phyloP scores from a whole-genome alignment of 2,113 vertebrate genomes.

The Vicugna pacos region DNA sequence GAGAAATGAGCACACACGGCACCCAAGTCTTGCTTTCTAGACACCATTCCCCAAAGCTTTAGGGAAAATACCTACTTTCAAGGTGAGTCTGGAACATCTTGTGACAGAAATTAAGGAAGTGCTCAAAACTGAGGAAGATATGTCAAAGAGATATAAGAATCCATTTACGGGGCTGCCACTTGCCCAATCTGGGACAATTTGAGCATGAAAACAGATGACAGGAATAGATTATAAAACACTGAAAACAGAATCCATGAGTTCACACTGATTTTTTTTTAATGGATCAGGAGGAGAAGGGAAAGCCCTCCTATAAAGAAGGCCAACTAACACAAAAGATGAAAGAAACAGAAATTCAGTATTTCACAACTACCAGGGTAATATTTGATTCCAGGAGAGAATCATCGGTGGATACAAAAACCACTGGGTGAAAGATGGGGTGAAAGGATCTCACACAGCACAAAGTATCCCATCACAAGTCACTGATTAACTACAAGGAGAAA shows the following conservation, averaged over 20 bases:
- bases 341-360: background rate
- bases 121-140: background rate
- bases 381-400: background rate
- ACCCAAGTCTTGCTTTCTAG: background rate
- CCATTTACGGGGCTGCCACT: background rate
- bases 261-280: background rate
- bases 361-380: background rate
- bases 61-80: constrained; percentile 17
- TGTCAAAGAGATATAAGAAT: background rate
- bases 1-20: background rate
- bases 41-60: background rate
- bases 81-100: background rate
- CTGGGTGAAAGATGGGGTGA: background rate
- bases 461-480: background rate
- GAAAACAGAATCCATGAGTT: background rate
- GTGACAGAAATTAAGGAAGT: background rate
- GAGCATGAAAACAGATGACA: background rate
- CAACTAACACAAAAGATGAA: background rate
- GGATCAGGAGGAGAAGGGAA: background rate
- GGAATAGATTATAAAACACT: background rate
- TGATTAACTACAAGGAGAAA: background rate
- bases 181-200: background rate
- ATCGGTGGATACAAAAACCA: background rate
- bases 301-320: background rate
- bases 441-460: background rate